Conservation (phyloP, 1,140 invertebrate species). For the Luehdorfia chinensis region DNA sequence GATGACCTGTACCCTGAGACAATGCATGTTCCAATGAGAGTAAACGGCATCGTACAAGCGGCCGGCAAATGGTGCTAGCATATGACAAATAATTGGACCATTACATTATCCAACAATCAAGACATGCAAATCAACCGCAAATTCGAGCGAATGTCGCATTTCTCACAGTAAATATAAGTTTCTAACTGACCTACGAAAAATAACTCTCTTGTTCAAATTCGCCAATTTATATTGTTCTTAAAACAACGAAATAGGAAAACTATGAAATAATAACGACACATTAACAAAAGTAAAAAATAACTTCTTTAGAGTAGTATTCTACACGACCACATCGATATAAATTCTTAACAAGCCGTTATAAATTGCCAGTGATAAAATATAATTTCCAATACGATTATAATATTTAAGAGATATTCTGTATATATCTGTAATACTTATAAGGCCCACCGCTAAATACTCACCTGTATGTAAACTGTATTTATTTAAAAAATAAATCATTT, state of each 20-base stretch:
- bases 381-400: background rate
- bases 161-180: too few relatives aligned
- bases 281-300: too few relatives aligned
- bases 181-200: too few relatives aligned
- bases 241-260: too few relatives aligned
- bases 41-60: constrained; percentile 25
- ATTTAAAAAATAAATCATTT: constrained; percentile 30
- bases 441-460: constrained; percentile 49
- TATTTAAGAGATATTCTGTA: constrained; percentile 5
- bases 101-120: background rate
- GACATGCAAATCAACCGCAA: too few relatives aligned
- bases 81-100: too few relatives aligned
- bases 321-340: too few relatives aligned
- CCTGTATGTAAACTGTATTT: constrained; percentile 40
- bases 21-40: constrained; percentile 29
- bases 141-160: too few relatives aligned
- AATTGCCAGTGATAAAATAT: constrained; percentile 6
- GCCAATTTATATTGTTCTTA: too few relatives aligned
- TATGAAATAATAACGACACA: too few relatives aligned
- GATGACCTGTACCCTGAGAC: constrained; percentile 58
- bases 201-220: too few relatives aligned
- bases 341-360: background rate
- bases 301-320: too few relatives aligned
- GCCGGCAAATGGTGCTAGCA: constrained; percentile 51
- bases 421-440: constrained; percentile 17